Conservation (phyloP, 2,888 invertebrate genomes). For the Xylophagus ater region DNA sequence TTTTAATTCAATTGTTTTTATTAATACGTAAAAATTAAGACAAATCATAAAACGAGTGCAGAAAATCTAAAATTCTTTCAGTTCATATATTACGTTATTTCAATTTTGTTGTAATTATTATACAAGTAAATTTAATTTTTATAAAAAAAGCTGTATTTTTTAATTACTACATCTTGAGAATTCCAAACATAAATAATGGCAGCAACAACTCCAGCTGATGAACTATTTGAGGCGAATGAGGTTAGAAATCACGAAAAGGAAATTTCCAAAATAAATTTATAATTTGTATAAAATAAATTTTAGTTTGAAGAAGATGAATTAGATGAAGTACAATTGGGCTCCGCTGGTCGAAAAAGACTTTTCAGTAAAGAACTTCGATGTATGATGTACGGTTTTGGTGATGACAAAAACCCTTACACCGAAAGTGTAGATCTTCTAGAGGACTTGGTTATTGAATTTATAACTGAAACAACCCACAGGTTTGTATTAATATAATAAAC, state of each 20-base stretch:
- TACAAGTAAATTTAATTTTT: neutral
- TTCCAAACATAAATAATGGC: conserved; percentile 3
- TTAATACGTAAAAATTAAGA: no score
- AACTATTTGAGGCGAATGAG: conserved; percentile 11
- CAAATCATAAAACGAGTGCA: no score
- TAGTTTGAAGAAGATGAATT: conserved; percentile 51
- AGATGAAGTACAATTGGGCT: conserved; percentile 54
- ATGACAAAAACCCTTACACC: conserved; percentile 97
- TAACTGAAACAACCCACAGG: conserved; percentile 84
- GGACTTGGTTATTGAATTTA: conserved; percentile 94
- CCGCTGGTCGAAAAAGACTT: conserved; percentile 65
- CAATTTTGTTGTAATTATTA: no score
- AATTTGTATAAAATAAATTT: neutral
- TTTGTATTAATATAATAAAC: conserved; percentile 30
- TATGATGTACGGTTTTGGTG: conserved; percentile 99
- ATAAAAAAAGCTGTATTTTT: neutral
- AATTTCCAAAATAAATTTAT: neutral
- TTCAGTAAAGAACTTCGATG: conserved; percentile 88
- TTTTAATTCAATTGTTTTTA: no score
- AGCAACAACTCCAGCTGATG: conserved; percentile 7
- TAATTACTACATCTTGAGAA: neutral
- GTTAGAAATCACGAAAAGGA: conserved; percentile 2
- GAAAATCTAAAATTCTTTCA: no score
- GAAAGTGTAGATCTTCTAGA: conserved; percentile 97
- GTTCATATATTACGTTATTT: no score